Evolutionary conservation across 1,140 invertebrate species (phyloP), one percentile per base, ranked within the genome.

Genomic region (Acromyrmex echinatior): DNA sequence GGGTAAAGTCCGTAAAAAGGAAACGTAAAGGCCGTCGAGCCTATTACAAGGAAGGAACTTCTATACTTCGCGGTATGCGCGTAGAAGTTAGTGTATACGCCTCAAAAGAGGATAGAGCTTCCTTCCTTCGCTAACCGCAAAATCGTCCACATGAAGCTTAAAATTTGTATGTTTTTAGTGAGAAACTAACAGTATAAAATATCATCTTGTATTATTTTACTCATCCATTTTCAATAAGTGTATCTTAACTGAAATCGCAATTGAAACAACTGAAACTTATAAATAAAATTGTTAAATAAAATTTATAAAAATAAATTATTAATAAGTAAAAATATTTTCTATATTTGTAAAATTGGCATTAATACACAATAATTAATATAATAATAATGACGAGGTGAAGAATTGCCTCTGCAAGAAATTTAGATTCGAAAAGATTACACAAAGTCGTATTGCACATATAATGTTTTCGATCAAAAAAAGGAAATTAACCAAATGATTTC

Each of bases 1-100:
- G 90, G 86, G 82, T 91, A 91, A 88, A 91, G 90, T 91, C 87
- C 70, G 49, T 70, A 85, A 87, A 87, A 74, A 71, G 56, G 76
- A 82, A 65, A 70, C 53, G 76, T 77, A 90, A 87, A 90, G 71
- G 68, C 65, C 71, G 77, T 51, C 88, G 85, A 71, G 56, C 79
- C 88, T 89, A 90, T 90, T 90, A 90, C 74, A 49, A 73, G 21
- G 70, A 49, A 76, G 65, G 53, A 78, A 81, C 84, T 71, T 87
- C 58, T 51, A 68, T 56, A 49, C 53, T 82, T 82, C 16, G 80
- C 21, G 53, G 16, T 45, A 28, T 25, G 21, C 53, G 51, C 14
- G 14, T 25, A 25, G 28, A 70, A 18, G 18, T 79, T 66, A 28
- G 53, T 16, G 31, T 81, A 25, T 21, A 21, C 65, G 49, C 16